phyloP scores from a whole-genome alignment of 1,140 invertebrate genomes.

The Eciton burchellii region DNA sequence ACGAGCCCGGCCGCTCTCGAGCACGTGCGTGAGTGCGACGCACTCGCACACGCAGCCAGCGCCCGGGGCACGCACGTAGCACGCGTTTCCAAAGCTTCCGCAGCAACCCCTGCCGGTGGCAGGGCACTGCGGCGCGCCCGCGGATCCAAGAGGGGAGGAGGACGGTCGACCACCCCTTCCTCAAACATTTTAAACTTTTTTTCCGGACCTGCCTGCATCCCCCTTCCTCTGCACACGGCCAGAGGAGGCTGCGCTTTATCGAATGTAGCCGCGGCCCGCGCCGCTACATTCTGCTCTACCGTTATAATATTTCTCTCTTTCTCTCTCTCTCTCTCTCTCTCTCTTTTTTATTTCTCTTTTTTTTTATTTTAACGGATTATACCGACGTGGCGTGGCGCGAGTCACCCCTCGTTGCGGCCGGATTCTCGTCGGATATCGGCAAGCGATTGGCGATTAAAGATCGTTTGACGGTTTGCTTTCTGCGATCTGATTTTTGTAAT shows the following conservation, averaged over 20 bases:
- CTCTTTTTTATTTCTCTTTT: neutral
- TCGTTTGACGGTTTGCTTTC: neutral
- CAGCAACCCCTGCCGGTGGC: conserved; percentile 72
- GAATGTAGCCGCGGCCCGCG: no score
- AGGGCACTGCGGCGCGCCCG: conserved; percentile 60
- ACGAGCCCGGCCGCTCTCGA: conserved; percentile 45
- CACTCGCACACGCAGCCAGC: neutral
- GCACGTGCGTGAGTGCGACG: conserved; percentile 33
- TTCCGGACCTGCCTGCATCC: conserved; percentile 4
- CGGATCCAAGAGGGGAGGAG: neutral
- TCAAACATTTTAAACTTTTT: conserved; percentile 85
- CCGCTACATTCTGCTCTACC: conserved; percentile 49
- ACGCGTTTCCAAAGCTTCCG: conserved; percentile 73
- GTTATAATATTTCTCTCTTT: conserved; percentile 65
- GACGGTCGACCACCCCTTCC: conserved; percentile 71
- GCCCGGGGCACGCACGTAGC: conserved; percentile 71
- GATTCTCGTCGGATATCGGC: conserved; percentile 23
- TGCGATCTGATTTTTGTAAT: neutral
- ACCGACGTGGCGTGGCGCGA: neutral
- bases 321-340: neutral
- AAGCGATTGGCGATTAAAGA: conserved; percentile 34
- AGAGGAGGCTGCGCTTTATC: conserved; percentile 76
- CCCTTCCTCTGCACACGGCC: conserved; percentile 48
- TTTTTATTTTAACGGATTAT: conserved; percentile 35
- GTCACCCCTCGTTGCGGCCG: conserved; percentile 29